A percentile compares a stretch with the other conserved stretches of the same genome.
These are phyloP conservation scores for Seriola dumerili DNA, from an alignment of 2,113 vertebrate genomes.

Conservation along the genomic window DNA sequence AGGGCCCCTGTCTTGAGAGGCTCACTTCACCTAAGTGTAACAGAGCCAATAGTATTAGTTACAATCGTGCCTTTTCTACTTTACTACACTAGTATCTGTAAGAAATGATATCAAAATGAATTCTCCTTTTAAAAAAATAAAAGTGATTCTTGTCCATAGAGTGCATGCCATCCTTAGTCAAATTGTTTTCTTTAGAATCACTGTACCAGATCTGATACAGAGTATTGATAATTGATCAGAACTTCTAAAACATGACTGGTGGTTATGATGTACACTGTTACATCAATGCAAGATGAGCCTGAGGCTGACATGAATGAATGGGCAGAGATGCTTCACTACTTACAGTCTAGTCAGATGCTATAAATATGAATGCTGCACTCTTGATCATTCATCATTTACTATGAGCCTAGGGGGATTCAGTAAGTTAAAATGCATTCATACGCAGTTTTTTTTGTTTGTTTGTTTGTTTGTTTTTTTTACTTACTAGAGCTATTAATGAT, in stretches of 20 bases:
- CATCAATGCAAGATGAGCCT: neutral
- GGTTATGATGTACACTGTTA: too few relatives aligned
- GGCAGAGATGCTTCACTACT: neutral
- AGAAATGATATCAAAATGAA: too few relatives aligned
- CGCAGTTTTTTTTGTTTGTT: too few relatives aligned
- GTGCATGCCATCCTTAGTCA: too few relatives aligned
- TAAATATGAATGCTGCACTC: constrained; percentile 17
- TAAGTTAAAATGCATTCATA: neutral
- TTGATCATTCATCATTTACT: constrained; percentile 6
- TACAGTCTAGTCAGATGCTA: neutral
- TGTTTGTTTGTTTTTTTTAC: too few relatives aligned
- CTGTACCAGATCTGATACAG: neutral
- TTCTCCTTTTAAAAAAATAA: too few relatives aligned
- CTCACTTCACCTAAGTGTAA: too few relatives aligned
- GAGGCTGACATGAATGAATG: neutral
- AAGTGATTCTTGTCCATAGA: too few relatives aligned
- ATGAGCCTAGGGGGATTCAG: neutral
- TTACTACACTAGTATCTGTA: too few relatives aligned
- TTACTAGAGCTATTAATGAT: neutral
- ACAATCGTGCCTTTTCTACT: too few relatives aligned
- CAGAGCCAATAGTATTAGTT: too few relatives aligned
- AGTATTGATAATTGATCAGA: neutral
- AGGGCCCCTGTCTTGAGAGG: too few relatives aligned
- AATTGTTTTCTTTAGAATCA: neutral
- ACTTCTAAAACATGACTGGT: neutral